Percentiles rank a stretch among this genome's conserved stretches.
Conservation (phyloP, 2,797 vertebrate species). For the Spheniscus humboldti region DNA sequence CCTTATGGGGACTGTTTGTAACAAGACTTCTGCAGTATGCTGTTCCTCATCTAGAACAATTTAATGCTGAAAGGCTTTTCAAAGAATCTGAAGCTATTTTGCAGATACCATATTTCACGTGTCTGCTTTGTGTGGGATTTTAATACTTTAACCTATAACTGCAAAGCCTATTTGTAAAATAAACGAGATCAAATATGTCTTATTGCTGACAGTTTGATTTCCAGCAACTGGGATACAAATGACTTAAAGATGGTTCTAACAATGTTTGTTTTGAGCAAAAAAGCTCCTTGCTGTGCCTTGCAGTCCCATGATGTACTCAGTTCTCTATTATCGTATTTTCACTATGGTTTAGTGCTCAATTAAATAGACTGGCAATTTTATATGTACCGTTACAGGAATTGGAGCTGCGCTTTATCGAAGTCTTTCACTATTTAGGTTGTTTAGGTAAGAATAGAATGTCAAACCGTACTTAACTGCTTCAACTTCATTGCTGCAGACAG, state of each 20-base stretch:
- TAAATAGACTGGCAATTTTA: background rate
- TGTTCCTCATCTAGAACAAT: background rate
- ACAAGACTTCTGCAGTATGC: background rate
- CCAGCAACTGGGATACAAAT: background rate
- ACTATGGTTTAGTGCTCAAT: background rate
- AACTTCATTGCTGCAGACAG: background rate
- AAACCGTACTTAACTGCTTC: background rate
- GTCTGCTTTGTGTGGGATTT: background rate
- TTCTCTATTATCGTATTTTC: background rate
- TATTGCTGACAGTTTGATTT: background rate
- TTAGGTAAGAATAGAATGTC: background rate
- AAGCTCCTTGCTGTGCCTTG: background rate
- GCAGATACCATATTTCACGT: rapidly evolving
- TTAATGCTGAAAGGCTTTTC: background rate
- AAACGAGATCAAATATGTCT: background rate
- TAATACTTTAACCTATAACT: background rate
- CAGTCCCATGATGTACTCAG: background rate
- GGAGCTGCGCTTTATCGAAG: background rate
- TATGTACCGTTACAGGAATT: background rate
- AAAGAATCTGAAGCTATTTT: background rate
- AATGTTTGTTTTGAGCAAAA: background rate
- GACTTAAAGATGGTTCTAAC: background rate
- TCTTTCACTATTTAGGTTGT: background rate
- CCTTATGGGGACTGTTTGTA: background rate
- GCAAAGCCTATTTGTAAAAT: background rate